Evolutionary conservation across 2,888 invertebrate species (phyloP).

Genomic region (Ormia ochracea): DNA sequence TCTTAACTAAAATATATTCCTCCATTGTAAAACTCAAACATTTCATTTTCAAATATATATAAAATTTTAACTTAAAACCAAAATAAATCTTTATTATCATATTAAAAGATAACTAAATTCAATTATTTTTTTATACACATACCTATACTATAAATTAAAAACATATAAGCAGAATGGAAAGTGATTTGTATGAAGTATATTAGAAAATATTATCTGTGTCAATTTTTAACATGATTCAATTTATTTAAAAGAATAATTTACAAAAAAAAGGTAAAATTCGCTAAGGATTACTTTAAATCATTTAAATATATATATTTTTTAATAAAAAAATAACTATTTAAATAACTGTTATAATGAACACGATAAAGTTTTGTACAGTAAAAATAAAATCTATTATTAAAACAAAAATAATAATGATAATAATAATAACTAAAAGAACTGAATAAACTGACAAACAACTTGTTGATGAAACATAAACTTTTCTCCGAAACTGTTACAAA

Average conservation of each 20-base stretch:
- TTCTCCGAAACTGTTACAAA: conserved; percentile 5
- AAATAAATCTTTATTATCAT: conserved; percentile 21
- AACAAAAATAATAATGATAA: conserved; percentile 14
- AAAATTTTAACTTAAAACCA: conserved; percentile 35
- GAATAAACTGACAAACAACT: conserved; percentile 11
- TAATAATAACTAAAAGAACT: conserved; percentile 33
- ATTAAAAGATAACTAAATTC: conserved; percentile 26
- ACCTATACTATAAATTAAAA: not conserved
- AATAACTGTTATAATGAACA: conserved; percentile 45
- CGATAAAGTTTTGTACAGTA: conserved; percentile 10
- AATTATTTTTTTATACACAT: conserved; percentile 45
- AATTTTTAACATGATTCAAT: conserved; percentile 58
- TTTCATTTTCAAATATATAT: conserved; percentile 60
- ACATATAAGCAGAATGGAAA: conserved; percentile 21
- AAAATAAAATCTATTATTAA: conserved; percentile 31
- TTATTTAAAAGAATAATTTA: conserved; percentile 21
- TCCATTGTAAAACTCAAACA: conserved; percentile 51
- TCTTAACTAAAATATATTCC: conserved; percentile 30
- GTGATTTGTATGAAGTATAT: conserved; percentile 23
- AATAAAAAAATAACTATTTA: conserved; percentile 7
- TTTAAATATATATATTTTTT: conserved; percentile 7
- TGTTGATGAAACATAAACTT: conserved; percentile 30
- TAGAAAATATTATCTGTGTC: conserved; percentile 50
- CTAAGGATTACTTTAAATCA: conserved; percentile 28
- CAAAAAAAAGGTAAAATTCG: conserved; percentile 12